phyloP scores from a whole-genome alignment of 2,888 invertebrate species.

The Neoaliturus tenellus region DNA sequence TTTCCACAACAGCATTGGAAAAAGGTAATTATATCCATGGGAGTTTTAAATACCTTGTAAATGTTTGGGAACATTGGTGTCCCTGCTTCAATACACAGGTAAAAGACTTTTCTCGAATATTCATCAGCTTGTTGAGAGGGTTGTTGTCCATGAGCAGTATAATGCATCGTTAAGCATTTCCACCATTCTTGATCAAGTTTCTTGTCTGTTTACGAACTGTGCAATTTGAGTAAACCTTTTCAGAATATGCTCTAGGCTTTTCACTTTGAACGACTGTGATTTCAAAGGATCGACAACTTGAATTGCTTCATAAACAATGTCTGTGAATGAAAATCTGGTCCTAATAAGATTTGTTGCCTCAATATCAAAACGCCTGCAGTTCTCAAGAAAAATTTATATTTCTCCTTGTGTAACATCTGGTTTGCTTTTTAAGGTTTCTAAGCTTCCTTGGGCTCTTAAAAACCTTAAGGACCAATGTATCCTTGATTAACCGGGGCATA shows the following conservation, averaged over 20 bases:
- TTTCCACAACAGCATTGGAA: conserved; percentile 66
- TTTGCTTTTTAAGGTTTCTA: background rate
- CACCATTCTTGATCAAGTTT: background rate
- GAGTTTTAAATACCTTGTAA: conserved; percentile 9
- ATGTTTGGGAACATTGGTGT: conserved; percentile 50
- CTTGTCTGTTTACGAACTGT: background rate
- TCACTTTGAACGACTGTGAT: background rate
- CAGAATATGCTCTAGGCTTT: background rate
- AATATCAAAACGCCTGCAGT: conserved; percentile 28
- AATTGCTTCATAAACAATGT: conserved; percentile 21
- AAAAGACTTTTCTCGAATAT: background rate
- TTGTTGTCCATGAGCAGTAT: background rate
- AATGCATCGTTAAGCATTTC: background rate
- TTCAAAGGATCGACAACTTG: conserved; percentile 44
- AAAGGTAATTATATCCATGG: conserved; percentile 61
- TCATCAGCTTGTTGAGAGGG: background rate
- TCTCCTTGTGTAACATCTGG: background rate
- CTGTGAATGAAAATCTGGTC: conserved; percentile 47
- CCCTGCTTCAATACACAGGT: background rate
- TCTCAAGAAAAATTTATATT: background rate
- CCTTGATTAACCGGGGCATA: conserved; percentile 10
- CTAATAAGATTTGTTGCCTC: conserved; percentile 34
- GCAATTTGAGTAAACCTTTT: background rate
- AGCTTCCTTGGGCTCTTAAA: background rate
- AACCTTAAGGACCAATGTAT: background rate